Conservation (phyloP, 2,797 vertebrate genomes). For the Acanthurus leucopareius region DNA sequence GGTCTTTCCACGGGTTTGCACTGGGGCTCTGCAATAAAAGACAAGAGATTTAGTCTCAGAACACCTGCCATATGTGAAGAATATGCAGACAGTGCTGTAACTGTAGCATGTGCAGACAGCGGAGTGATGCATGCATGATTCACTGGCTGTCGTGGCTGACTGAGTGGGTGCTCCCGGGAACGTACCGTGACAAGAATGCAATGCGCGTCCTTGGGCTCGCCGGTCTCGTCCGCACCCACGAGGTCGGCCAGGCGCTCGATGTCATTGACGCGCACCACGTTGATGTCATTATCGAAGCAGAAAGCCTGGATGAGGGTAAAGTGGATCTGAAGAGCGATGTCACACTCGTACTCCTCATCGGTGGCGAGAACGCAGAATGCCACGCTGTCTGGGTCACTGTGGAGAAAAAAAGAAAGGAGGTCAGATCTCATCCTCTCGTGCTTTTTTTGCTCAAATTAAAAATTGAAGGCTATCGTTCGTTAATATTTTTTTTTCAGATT, state of each 20-base stretch:
- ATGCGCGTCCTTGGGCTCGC: slow-evolving; percentile 93
- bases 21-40: slow-evolving; percentile 88
- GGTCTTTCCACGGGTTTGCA: slow-evolving; percentile 93
- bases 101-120: slow-evolving; percentile 34
- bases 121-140: slow-evolving; percentile 61
- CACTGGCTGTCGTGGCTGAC: slow-evolving; percentile 44
- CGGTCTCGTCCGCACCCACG: slow-evolving; percentile 88
- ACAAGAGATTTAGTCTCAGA: slow-evolving; percentile 34
- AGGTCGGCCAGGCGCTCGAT: slow-evolving; percentile 90
- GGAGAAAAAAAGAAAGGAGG: neutral
- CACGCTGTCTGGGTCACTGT: slow-evolving; percentile 96
- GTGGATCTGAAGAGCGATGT: slow-evolving; percentile 98
- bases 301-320: slow-evolving; percentile 99
- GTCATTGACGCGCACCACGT: slow-evolving; percentile 94
- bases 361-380: slow-evolving; percentile 95
- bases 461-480: neutral
- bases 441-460: neutral
- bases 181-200: slow-evolving; percentile 98
- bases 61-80: neutral
- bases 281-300: slow-evolving; percentile 98
- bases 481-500: neutral
- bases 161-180: slow-evolving; percentile 51
- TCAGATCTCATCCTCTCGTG: slow-evolving; percentile 19
- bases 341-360: slow-evolving; percentile 94
- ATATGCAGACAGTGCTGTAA: slow-evolving; percentile 14